Conservation (phyloP, 2,797 vertebrate genomes). For the Caiman crocodilus region DNA sequence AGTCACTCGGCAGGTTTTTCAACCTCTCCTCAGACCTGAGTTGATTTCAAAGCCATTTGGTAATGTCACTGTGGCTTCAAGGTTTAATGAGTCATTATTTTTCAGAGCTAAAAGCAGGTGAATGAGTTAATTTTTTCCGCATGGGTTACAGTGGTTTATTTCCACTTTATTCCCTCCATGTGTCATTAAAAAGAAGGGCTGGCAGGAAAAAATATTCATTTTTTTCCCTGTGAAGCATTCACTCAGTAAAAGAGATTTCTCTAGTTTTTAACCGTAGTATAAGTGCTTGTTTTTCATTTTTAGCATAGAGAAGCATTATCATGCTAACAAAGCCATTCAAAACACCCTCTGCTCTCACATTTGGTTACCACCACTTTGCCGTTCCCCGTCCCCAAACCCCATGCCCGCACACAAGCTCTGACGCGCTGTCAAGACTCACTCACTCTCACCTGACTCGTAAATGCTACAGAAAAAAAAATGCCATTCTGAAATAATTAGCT, state of each 20-base stretch:
- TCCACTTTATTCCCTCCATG: slow-evolving; percentile 28
- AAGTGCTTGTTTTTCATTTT: background rate
- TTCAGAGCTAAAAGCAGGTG: slow-evolving; percentile 4
- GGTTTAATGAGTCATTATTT: slow-evolving; percentile 56
- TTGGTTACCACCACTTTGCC: background rate
- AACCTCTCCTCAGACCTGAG: slow-evolving; percentile 45
- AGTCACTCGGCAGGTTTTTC: slow-evolving; percentile 68
- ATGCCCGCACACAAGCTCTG: fast-evolving
- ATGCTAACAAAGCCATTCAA: background rate
- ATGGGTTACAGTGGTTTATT: slow-evolving; percentile 9
- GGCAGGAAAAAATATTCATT: background rate
- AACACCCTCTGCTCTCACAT: background rate
- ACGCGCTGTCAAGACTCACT: background rate
- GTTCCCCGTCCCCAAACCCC: background rate
- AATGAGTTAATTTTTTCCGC: slow-evolving; percentile 1
- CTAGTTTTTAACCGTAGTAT: background rate
- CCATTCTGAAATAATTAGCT: background rate
- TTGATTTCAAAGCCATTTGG: slow-evolving; percentile 70
- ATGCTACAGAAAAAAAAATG: background rate
- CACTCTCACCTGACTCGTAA: background rate
- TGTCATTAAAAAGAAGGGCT: slow-evolving; percentile 35
- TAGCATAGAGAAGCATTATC: background rate
- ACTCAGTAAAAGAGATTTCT: slow-evolving; percentile 1
- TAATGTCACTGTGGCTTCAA: slow-evolving; percentile 53
- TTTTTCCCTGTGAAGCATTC: background rate